Base-by-base conservation (phyloP, 2,797 vertebrate species). In the Manis pentadactyla region DNA sequence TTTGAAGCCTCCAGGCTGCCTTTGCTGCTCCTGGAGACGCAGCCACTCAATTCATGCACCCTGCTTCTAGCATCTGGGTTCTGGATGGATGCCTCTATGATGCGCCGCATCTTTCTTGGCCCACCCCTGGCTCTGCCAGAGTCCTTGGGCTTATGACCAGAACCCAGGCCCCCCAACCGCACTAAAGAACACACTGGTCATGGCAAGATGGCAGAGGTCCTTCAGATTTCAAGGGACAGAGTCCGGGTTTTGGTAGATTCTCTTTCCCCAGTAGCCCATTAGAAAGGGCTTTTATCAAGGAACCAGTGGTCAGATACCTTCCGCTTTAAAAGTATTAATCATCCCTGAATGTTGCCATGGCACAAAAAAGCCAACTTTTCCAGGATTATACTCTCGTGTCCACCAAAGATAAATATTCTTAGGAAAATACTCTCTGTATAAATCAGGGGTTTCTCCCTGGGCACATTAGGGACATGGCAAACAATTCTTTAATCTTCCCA, bases 1-100 rank as follows among this genome's bases (percentile, higher is more conserved):
- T 42, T 49, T 12, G 0, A 1, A 2, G 66, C 42, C 1, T 85
- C 88, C 64, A 1, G 0, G 1, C 88, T 95, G 64, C 92, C 94
- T 63, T 42, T 23, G 31, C 51, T 68, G 49, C 94, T 96, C 97
- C 86, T 90, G 79, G 25, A 96, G 94, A 91, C 93, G 37, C 14
- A 51, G 2, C 1, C 31, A 25, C 71, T 55, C 69, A 61, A 19
- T 31, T 42, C 81, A 69, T 1, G 0, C 3, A 91, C 92, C 94
- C 95, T 95, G 82, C 97, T 64, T 83, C 88, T 95, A 90, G 95
- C 84, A 92, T 96, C 97, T 96, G 92, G 93, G 77, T 68, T 96
- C 79, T 63, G 86, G 97, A 90, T 71, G 92, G 97, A 97, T 74
- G 77, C 69, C 42, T 87, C 96, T 95, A 89, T 79, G 95, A 93